Conservation (phyloP, 2,113 vertebrate genomes). For the Hippocampus mohnikei region DNA sequence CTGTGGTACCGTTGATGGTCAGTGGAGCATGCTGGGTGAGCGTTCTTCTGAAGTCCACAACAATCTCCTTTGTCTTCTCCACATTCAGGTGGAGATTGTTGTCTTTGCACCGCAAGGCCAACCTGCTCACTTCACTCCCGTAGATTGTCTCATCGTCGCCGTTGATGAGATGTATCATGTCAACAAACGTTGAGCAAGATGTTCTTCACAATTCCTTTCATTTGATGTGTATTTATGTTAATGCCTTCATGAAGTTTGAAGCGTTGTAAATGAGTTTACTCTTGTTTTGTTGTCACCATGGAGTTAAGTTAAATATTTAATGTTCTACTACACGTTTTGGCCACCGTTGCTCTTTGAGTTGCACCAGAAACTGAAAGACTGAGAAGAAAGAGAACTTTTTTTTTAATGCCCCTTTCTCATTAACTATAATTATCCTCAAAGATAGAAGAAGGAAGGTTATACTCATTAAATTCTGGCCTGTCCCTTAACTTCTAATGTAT, state of each 20-base stretch:
- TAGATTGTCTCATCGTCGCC: too few relatives aligned
- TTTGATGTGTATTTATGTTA: neutral
- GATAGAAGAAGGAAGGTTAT: neutral
- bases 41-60: too few relatives aligned
- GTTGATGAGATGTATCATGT: too few relatives aligned
- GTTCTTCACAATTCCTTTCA: neutral
- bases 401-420: slow-evolving; percentile 20
- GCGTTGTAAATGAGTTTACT: neutral
- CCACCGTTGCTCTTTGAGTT: slow-evolving; percentile 11
- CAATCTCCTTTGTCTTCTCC: too few relatives aligned
- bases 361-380: slow-evolving; percentile 11
- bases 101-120: too few relatives aligned
- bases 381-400: slow-evolving; percentile 12
- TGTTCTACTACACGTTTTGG: neutral
- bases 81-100: too few relatives aligned
- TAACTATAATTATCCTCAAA: slow-evolving; percentile 24
- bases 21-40: too few relatives aligned
- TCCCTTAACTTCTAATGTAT: slow-evolving; percentile 26
- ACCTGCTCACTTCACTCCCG: too few relatives aligned
- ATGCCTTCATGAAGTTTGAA: neutral
- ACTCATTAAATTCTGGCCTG: slow-evolving; percentile 12
- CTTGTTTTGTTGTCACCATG: neutral
- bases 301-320: neutral
- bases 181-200: neutral
- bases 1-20: too few relatives aligned